Base-by-base conservation (phyloP, 2,113 vertebrate genomes). In the Colaptes auratus region DNA sequence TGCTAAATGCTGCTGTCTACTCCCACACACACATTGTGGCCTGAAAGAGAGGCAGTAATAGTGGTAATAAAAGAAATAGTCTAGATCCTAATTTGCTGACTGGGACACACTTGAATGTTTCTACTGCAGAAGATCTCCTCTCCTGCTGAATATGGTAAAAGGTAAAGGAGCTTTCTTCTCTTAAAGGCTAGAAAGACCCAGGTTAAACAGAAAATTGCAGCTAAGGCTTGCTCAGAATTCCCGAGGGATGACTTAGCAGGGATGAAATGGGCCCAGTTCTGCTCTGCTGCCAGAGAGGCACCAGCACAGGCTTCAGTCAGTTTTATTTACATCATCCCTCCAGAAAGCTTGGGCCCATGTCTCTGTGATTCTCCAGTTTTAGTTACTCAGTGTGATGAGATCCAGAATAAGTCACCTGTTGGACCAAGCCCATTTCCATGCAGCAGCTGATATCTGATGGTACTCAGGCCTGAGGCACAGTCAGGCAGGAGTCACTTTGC, bases 81-180 rank as follows among this genome's bases (percentile, higher is more conserved):
- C 78, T 70, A 52, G n/a, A 86, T 75, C 90, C 50, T 58, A 83
- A 92, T 73, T 65, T 93, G 85, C 91, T 90, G 83, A 59, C 65
- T 77, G 39, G 67, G 63, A 89, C 69, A 82, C 53, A 89, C 80
- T 81, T 4, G 10, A 91, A 65, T 84, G 92, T 91, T 95, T 96
- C 64, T 78, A 86, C 28, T 69, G 59, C 12, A 60, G 66, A 50
- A 82, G 15, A n/a, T 65, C 5, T 46, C 56, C 56, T 90, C 39
- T 78, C 59, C 27, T 19, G 35, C 33, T 86, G 59, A 88, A 86
- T 91, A 66, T 65, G 81, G 70, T 87, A 95, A 93, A 85, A 11
- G 21, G 56, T 70, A 39, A 55, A 77, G 73, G 69, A 78, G 39
- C 12, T 78, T 72, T 80, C 30, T 73, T 81, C 44, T 19, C 78